These are phyloP conservation scores for Shargacucullia verbasci DNA, from an alignment of 2,888 invertebrate species.

Conservation along the genomic window DNA sequence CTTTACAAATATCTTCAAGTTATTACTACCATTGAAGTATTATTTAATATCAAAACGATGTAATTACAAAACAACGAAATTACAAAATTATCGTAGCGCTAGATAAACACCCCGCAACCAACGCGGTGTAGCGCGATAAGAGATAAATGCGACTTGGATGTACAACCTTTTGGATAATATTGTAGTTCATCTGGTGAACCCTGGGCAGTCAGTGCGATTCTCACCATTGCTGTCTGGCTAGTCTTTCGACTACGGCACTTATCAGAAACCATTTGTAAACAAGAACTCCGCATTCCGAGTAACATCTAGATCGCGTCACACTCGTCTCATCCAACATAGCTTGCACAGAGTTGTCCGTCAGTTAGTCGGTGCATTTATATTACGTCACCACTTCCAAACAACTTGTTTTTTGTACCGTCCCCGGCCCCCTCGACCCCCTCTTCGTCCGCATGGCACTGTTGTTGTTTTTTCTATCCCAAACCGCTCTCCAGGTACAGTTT, in stretches of 20 bases:
- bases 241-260: background rate
- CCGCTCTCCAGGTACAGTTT: conserved; percentile 2
- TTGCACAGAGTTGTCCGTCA: conserved; percentile 28
- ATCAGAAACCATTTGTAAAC: too few relatives aligned
- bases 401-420: conserved; percentile 14
- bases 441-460: background rate
- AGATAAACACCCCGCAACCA: conserved; percentile 12
- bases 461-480: conserved; percentile 11
- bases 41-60: conserved; percentile 12
- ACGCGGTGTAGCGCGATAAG: conserved; percentile 1
- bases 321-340: conserved; percentile 8
- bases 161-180: background rate
- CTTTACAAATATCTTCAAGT: too few relatives aligned
- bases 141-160: conserved; percentile 10
- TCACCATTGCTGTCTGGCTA: background rate
- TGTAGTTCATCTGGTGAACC: too few relatives aligned
- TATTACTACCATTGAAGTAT: too few relatives aligned
- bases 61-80: conserved; percentile 21
- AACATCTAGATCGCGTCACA: background rate
- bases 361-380: conserved; percentile 15
- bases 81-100: conserved; percentile 27
- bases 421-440: conserved; percentile 21
- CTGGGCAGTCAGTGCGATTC: too few relatives aligned
- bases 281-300: background rate
- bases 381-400: conserved; percentile 12